phyloP scores from a whole-genome alignment of 2,113 vertebrate species.

The Poeciliopsis occidentalis region DNA sequence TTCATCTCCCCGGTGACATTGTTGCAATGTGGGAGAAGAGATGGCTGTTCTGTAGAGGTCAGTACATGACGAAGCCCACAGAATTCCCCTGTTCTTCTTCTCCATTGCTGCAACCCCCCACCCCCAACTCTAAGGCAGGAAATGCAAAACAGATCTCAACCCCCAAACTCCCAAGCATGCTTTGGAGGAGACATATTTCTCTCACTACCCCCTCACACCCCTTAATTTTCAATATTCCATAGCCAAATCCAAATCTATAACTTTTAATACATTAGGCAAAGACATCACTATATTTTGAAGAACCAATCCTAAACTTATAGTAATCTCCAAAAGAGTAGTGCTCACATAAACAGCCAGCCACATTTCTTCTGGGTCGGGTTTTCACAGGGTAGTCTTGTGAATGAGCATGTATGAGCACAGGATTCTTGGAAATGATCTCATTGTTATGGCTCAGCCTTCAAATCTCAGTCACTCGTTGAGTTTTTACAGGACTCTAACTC shows the following conservation, averaged over 20 bases:
- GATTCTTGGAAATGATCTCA: conserved; percentile 48
- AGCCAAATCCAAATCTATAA: neutral
- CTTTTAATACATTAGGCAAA: neutral
- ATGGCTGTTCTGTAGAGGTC: conserved; percentile 38
- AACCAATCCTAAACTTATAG: neutral
- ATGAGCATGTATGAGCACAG: conserved; percentile 11
- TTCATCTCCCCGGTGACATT: conserved; percentile 54
- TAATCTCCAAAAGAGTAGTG: neutral
- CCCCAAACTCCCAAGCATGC: conserved; percentile 40
- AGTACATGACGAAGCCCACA: conserved; percentile 43
- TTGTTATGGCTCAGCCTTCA: conserved; percentile 15
- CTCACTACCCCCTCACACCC: neutral
- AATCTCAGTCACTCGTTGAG: conserved; percentile 7
- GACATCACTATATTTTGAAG: neutral
- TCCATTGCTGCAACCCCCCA: conserved; percentile 17
- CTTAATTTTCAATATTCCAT: neutral
- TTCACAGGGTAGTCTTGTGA: conserved; percentile 21
- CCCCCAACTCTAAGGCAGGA: conserved; percentile 48
- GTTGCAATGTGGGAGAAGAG: conserved; percentile 37
- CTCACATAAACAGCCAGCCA: neutral
- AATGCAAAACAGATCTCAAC: conserved; percentile 65
- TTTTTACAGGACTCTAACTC: conserved; percentile 27
- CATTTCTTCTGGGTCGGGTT: conserved; percentile 23
- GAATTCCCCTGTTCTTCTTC: conserved; percentile 47
- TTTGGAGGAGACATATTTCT: conserved; percentile 10